phyloP scores from a whole-genome alignment of 2,113 vertebrate genomes.

The Arizona elegans region DNA sequence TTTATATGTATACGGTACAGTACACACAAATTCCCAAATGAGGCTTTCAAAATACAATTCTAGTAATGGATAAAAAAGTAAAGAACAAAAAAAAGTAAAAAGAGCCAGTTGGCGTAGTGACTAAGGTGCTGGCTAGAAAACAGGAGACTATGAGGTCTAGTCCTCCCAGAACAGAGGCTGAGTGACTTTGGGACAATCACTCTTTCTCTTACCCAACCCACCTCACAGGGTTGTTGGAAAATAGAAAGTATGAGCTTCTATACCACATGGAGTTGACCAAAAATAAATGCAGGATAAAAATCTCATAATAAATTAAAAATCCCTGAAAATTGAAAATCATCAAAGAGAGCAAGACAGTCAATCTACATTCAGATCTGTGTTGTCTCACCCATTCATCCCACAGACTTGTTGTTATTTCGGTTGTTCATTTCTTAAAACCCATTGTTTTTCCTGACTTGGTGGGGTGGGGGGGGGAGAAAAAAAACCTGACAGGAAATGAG shows the following conservation, averaged over 20 bases:
- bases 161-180: not conserved
- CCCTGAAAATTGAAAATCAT: not conserved
- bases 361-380: not conserved
- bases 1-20: not conserved
- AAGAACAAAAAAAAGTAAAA: not conserved
- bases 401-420: not conserved
- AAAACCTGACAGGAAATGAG: not conserved
- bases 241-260: not conserved
- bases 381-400: not conserved
- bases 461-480: fast-evolving
- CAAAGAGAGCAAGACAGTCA: not conserved
- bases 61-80: not conserved
- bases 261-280: not conserved
- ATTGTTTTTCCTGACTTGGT: not conserved
- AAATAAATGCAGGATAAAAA: not conserved
- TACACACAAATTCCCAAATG: not conserved
- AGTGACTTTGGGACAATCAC: not conserved
- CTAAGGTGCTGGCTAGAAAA: not conserved
- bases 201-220: not conserved
- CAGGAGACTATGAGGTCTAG: not conserved
- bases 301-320: not conserved
- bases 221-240: not conserved
- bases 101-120: not conserved
- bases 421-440: not conserved
- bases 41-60: not conserved